These are phyloP conservation scores for Deroplatys truncata DNA, from an alignment of 2,888 invertebrate genomes.

Conservation along the genomic window DNA sequence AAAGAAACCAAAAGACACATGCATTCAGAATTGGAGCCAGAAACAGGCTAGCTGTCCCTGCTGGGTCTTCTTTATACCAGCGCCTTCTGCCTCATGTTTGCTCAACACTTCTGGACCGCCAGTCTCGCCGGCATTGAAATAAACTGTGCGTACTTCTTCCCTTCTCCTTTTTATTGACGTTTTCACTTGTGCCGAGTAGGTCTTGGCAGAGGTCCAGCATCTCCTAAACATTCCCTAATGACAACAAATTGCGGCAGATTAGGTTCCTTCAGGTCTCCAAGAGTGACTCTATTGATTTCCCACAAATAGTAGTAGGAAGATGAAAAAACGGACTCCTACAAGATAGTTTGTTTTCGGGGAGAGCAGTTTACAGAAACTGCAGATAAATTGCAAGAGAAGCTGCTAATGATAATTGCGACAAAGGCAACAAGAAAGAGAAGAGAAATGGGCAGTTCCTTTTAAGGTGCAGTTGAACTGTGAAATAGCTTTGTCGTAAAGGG, in stretches of 20 bases:
- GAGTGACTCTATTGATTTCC: not conserved
- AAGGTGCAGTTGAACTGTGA: not conserved
- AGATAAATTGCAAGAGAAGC: not conserved
- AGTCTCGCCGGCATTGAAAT: too few relatives aligned
- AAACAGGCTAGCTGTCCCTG: too few relatives aligned
- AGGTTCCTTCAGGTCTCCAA: not conserved
- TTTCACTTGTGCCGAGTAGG: not conserved
- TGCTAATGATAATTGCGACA: not conserved
- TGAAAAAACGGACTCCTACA: not conserved
- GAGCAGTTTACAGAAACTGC: not conserved
- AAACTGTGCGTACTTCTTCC: too few relatives aligned
- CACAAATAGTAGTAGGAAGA: not conserved
- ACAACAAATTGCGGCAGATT: not conserved
- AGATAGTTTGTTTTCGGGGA: not conserved
- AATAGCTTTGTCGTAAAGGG: not conserved
- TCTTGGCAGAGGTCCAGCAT: not conserved
- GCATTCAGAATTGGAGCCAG: too few relatives aligned
- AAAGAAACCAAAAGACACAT: too few relatives aligned
- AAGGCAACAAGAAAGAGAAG: not conserved
- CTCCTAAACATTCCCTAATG: not conserved
- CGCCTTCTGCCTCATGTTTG: too few relatives aligned
- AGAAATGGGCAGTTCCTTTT: not conserved
- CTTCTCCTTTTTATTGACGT: not conserved
- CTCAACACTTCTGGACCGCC: too few relatives aligned
- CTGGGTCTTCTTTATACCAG: too few relatives aligned